A percentile compares a stretch with the other conserved stretches of the same genome.
These are phyloP conservation scores for Perognathus longimembris DNA, from an alignment of 2,113 vertebrate species.

Conservation along the genomic window DNA sequence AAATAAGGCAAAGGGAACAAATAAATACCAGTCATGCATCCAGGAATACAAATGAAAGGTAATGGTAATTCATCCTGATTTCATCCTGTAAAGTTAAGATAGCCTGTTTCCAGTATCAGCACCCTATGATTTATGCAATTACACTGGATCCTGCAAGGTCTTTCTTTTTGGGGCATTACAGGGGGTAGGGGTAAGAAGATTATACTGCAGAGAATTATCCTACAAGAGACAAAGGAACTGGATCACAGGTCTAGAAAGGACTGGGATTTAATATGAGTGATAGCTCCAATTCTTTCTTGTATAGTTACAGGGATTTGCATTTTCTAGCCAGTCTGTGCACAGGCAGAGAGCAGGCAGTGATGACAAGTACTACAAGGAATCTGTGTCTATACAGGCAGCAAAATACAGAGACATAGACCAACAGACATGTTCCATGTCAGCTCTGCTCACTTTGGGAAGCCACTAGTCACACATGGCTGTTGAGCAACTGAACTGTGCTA, in stretches of 20 bases:
- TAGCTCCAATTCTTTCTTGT: background rate
- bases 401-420: background rate
- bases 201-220: background rate
- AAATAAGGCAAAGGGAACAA: background rate
- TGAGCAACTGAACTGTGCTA: constrained; percentile 1
- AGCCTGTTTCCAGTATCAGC: background rate
- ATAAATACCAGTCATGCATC: background rate
- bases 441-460: background rate
- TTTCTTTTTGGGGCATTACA: background rate
- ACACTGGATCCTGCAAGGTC: background rate
- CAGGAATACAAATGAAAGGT: background rate
- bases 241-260: background rate
- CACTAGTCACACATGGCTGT: background rate
- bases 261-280: background rate
- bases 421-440: background rate
- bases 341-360: background rate
- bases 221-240: background rate
- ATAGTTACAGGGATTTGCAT: background rate
- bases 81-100: background rate
- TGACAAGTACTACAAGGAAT: background rate
- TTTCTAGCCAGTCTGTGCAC: background rate
- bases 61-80: background rate
- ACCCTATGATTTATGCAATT: background rate
- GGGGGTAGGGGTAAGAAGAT: background rate
- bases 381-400: background rate